Evolutionary conservation across 2,888 invertebrate genomes (phyloP).

Genomic region (Epicampocera succincta): DNA sequence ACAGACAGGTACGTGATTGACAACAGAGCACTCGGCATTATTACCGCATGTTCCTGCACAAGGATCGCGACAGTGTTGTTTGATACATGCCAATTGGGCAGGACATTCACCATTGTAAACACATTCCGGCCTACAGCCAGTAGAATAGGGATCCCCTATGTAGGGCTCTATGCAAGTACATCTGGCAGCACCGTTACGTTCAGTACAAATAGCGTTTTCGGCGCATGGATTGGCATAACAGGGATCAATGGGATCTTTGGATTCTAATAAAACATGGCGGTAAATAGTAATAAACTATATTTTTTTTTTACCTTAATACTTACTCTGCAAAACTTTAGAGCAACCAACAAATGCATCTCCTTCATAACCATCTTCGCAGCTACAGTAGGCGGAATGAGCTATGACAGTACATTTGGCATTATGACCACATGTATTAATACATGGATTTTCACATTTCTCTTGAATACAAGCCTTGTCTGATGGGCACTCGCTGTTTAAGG

Average conservation of each 20-base stretch:
- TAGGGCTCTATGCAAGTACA: slow-evolving; percentile 95
- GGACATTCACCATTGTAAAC: slow-evolving; percentile 91
- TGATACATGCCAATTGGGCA: slow-evolving; percentile 89
- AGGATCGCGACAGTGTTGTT: slow-evolving; percentile 92
- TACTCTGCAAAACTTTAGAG: slow-evolving; percentile 83
- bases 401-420: slow-evolving; percentile 91
- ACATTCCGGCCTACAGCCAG: slow-evolving; percentile 93
- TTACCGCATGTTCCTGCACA: slow-evolving; percentile 92
- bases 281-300: not conserved
- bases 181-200: slow-evolving; percentile 86
- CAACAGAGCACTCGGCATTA: slow-evolving; percentile 91
- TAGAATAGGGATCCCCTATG: slow-evolving; percentile 92
- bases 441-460: slow-evolving; percentile 92
- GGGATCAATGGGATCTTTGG: slow-evolving; percentile 81
- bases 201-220: slow-evolving; percentile 90
- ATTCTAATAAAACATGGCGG: slow-evolving; percentile 72
- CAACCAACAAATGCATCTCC: slow-evolving; percentile 94
- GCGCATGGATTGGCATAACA: slow-evolving; percentile 93
- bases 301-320: slow-evolving; percentile 61
- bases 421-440: slow-evolving; percentile 88
- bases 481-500: slow-evolving; percentile 91
- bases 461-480: slow-evolving; percentile 89
- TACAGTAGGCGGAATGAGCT: slow-evolving; percentile 91
- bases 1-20: slow-evolving; percentile 92
- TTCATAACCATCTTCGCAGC: slow-evolving; percentile 88